Conservation (phyloP, 2,888 invertebrate genomes). For the Petrophora chlorosata region DNA sequence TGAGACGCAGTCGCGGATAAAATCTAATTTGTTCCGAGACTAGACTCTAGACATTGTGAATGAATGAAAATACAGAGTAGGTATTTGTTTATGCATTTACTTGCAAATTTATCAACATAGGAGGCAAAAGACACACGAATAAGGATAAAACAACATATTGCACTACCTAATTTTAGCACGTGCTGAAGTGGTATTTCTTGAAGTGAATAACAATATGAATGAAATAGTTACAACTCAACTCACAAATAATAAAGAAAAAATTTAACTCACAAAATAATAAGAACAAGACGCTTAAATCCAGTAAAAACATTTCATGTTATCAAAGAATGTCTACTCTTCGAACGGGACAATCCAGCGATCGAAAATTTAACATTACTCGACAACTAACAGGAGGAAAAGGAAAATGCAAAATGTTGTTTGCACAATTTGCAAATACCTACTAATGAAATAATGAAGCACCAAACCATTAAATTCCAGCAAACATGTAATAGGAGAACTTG, state of each 20-base stretch:
- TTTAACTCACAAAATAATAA: background rate
- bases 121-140: no score
- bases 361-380: constrained; percentile 8
- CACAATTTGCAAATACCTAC: constrained; percentile 1
- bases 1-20: constrained; percentile 13
- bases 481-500: background rate
- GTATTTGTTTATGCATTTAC: constrained; percentile 1
- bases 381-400: constrained; percentile 5
- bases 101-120: constrained; percentile 1
- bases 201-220: background rate
- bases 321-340: background rate
- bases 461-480: background rate
- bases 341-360: background rate
- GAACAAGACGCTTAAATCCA: background rate
- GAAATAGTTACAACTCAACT: background rate
- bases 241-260: background rate
- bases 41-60: constrained; percentile 15
- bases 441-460: constrained; percentile 3
- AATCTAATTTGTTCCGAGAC: constrained; percentile 3
- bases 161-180: no score
- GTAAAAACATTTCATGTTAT: background rate
- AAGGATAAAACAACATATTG: no score
- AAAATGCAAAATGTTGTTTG: constrained; percentile 18
- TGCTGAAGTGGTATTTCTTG: no score
- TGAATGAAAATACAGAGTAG: background rate